Conservation (phyloP, 1,140 invertebrate species). For the Microvelia longipes region DNA sequence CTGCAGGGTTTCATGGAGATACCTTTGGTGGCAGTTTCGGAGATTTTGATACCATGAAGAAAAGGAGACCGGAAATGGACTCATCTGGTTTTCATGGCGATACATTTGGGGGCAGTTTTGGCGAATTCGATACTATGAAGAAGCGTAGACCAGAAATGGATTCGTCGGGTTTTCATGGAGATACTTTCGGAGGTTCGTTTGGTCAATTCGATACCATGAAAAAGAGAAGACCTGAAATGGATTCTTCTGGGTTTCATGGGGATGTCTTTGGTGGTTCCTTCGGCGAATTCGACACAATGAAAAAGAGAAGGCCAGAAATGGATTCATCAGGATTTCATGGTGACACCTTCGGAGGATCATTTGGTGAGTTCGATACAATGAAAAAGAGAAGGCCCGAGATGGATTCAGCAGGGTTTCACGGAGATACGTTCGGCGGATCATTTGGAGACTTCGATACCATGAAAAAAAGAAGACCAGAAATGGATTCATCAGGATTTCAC, state of each 20-base stretch:
- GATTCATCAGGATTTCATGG: slow-evolving; percentile 33
- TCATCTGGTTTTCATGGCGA: slow-evolving; percentile 26
- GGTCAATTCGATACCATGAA: slow-evolving; percentile 28
- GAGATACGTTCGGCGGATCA: slow-evolving; percentile 27
- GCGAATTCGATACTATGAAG: slow-evolving; percentile 31
- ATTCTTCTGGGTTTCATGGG: slow-evolving; percentile 25
- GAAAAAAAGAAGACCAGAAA: slow-evolving; percentile 24
- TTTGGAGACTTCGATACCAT: slow-evolving; percentile 27
- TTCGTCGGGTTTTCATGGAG: slow-evolving; percentile 24
- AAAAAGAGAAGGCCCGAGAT: slow-evolving; percentile 25
- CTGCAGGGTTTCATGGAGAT: slow-evolving; percentile 29
- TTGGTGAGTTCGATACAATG: slow-evolving; percentile 34
- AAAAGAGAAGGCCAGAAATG: slow-evolving; percentile 31
- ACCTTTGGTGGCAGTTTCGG: slow-evolving; percentile 34
- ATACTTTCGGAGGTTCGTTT: slow-evolving; percentile 21
- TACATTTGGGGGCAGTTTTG: slow-evolving; percentile 29
- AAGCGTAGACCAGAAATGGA: slow-evolving; percentile 19
- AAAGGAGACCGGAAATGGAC: slow-evolving; percentile 26
- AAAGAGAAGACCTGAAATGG: slow-evolving; percentile 20
- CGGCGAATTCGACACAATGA: slow-evolving; percentile 35
- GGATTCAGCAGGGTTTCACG: slow-evolving; percentile 25
- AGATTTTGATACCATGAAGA: slow-evolving; percentile 32
- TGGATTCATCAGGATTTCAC: slow-evolving; percentile 22
- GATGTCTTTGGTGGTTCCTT: slow-evolving; percentile 29
- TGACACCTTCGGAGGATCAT: slow-evolving; percentile 32